phyloP scores from a whole-genome alignment of 2,797 vertebrate species.

The Vipera latastei region DNA sequence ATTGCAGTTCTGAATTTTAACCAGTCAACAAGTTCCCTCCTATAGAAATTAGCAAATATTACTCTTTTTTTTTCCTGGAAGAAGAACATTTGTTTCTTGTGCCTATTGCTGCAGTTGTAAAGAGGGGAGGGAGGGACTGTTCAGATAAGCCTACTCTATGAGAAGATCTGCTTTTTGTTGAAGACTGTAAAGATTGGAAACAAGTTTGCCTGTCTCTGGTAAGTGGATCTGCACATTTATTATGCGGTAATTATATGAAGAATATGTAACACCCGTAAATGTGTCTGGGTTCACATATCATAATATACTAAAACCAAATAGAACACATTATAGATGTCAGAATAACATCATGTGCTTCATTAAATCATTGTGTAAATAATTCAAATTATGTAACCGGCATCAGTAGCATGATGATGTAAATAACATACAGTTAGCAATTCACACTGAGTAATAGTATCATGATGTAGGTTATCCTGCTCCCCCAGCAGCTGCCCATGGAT shows the following conservation, averaged over 20 bases:
- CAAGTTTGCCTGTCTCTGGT: neutral
- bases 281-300: neutral
- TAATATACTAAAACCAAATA: neutral
- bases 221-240: constrained; percentile 44
- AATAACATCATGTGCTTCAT: neutral
- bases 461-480: neutral
- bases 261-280: neutral
- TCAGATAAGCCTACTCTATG: neutral
- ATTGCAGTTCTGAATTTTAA: neutral
- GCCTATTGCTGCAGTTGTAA: neutral
- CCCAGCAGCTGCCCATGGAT: neutral
- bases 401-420: neutral
- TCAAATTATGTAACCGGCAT: neutral
- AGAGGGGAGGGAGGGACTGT: neutral
- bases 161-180: neutral
- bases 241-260: constrained; percentile 42
- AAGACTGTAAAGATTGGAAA: neutral
- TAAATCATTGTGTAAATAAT: neutral
- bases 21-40: neutral
- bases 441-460: neutral
- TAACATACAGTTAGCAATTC: neutral
- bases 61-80: neutral
- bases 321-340: neutral
- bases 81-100: neutral
- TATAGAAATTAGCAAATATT: neutral